These are phyloP conservation scores for Falco punctatus DNA, from an alignment of 2,113 vertebrate genomes.

Conservation along the genomic window DNA sequence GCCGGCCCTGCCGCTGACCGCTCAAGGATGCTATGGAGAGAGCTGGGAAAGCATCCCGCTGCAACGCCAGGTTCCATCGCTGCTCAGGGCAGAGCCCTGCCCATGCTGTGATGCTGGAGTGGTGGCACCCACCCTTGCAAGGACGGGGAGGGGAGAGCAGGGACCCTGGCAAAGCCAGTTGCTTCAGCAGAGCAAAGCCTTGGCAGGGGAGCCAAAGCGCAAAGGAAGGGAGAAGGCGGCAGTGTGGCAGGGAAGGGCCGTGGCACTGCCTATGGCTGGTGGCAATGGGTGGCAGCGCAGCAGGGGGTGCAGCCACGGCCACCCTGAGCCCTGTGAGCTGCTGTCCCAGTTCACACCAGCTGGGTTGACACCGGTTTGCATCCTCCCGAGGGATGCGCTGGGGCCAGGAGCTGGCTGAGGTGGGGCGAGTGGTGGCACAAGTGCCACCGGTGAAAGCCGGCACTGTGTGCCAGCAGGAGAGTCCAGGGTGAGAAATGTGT, in stretches of 20 bases:
- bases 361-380: background rate
- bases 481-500: background rate
- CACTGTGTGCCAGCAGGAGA: background rate
- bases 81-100: background rate
- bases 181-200: background rate
- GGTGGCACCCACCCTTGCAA: background rate
- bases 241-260: background rate
- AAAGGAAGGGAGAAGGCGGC: background rate
- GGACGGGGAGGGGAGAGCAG: background rate
- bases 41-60: background rate
- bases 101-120: fast-evolving
- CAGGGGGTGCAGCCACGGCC: background rate
- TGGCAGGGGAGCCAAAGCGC: background rate
- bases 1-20: slow-evolving; percentile 63
- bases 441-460: background rate
- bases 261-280: fast-evolving
- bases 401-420: fast-evolving
- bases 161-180: background rate
- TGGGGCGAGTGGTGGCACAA: fast-evolving
- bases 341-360: background rate
- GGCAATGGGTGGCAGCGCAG: too few relatives aligned
- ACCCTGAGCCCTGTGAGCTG: background rate
- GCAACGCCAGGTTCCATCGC: background rate
- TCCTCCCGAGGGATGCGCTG: fast-evolving
- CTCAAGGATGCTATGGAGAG: background rate